These are phyloP conservation scores for Fregetta grallaria DNA, from an alignment of 2,113 vertebrate genomes.

Conservation along the genomic window DNA sequence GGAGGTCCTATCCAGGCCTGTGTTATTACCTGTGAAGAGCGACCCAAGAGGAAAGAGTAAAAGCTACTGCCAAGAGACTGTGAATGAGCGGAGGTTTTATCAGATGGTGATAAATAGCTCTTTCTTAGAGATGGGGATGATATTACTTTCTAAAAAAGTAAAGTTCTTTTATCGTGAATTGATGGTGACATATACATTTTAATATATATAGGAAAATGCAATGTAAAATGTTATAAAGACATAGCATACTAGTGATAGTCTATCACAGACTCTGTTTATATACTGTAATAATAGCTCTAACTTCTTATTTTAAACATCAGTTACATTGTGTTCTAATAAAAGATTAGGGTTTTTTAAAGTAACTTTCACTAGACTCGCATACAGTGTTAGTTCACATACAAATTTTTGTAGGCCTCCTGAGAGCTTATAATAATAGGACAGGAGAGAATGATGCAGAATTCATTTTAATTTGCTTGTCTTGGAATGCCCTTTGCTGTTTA, in stretches of 20 bases:
- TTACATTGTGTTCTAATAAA: constrained; percentile 41
- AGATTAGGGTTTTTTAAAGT: constrained; percentile 24
- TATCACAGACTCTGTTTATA: background rate
- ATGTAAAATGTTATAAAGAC: background rate
- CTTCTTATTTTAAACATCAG: constrained; percentile 17
- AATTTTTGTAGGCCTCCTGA: constrained; percentile 52
- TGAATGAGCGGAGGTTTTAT: background rate
- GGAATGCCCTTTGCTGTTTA: constrained; percentile 58
- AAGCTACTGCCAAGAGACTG: background rate
- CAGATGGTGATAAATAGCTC: constrained; percentile 17
- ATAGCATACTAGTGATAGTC: background rate
- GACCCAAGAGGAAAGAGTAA: background rate
- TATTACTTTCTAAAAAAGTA: background rate
- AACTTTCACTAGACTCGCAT: constrained; percentile 29
- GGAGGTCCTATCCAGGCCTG: background rate
- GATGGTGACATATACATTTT: background rate
- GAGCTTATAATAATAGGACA: constrained; percentile 49
- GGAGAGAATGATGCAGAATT: constrained; percentile 59
- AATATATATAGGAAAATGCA: background rate
- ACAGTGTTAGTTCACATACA: constrained; percentile 43
- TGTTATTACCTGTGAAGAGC: constrained; percentile 20
- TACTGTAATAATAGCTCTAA: constrained; percentile 13
- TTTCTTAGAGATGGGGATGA: background rate
- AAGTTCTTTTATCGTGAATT: background rate
- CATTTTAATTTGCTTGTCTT: constrained; percentile 70